A percentile compares a stretch with the other conserved stretches of the same genome.
phyloP scores from a whole-genome alignment of 1,140 invertebrate species.

The Zaprionus gabonicus region DNA sequence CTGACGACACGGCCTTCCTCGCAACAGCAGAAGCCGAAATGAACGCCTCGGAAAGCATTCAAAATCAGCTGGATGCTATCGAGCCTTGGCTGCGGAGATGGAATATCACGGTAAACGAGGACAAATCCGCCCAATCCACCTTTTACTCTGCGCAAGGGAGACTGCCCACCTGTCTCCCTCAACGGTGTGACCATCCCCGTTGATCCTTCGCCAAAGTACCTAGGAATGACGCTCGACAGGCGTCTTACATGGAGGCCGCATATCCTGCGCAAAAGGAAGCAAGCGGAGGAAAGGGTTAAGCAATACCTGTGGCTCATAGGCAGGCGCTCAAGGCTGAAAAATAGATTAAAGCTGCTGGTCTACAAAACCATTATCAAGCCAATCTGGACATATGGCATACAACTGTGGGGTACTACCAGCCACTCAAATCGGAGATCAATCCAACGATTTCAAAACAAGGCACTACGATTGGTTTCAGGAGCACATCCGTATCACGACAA shows the following conservation, averaged over 20 bases:
- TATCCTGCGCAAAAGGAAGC: neutral
- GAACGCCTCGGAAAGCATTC: neutral
- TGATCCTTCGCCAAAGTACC: neutral
- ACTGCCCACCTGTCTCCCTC: neutral
- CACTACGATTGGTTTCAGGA: neutral
- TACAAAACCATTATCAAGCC: constrained; percentile 4
- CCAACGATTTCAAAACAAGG: neutral
- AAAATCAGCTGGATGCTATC: neutral
- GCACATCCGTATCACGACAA: constrained; percentile 1
- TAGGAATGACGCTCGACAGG: neutral
- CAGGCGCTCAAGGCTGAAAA: neutral
- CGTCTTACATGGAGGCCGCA: neutral
- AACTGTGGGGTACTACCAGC: constrained; percentile 6
- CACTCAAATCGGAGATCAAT: neutral
- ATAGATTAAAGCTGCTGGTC: neutral
- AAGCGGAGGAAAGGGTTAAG: neutral
- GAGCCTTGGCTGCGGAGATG: neutral
- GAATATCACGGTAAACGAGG: neutral
- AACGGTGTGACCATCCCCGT: neutral
- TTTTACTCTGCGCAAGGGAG: neutral
- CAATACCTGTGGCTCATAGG: neutral
- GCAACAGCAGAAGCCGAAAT: neutral
- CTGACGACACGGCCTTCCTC: constrained; percentile 12
- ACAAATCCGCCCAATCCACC: neutral
- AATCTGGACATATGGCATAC: neutral